Conservation (phyloP, 2,113 vertebrate species). For the Oostethus manadensis region DNA sequence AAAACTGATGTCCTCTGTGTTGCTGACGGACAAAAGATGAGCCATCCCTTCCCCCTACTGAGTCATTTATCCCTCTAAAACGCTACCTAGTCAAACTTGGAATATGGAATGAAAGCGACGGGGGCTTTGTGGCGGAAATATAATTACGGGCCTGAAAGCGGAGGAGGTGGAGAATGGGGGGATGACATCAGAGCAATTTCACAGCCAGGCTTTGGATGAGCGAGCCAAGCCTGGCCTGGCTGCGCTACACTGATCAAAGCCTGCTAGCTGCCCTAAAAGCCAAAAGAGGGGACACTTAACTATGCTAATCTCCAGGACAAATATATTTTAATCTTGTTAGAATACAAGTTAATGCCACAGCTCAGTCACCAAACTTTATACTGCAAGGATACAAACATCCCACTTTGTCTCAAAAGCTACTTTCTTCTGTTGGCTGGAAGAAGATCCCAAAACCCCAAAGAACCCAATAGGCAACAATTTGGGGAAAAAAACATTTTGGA, state of each 20-base stretch:
- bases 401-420: conserved; percentile 11
- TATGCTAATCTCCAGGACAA: conserved; percentile 99
- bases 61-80: conserved; percentile 82
- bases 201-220: conserved; percentile 89
- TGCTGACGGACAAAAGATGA: conserved; percentile 57
- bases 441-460: too few relatives aligned
- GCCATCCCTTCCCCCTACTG: conserved; percentile 72
- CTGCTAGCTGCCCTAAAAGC: conserved; percentile 78
- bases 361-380: conserved; percentile 90
- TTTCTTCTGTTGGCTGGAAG: neutral
- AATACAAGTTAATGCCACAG: conserved; percentile 98
- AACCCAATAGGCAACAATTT: too few relatives aligned
- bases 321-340: conserved; percentile 99
- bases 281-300: conserved; percentile 84
- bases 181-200: conserved; percentile 99
- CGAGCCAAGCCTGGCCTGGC: conserved; percentile 83
- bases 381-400: conserved; percentile 54
- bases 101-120: conserved; percentile 90
- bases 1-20: conserved; percentile 61
- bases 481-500: too few relatives aligned
- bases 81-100: conserved; percentile 95
- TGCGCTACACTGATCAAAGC: conserved; percentile 97
- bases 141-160: conserved; percentile 93
- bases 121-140: conserved; percentile 97
- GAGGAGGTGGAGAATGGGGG: conserved; percentile 85